Evolutionary conservation across 2,888 invertebrate genomes (phyloP), one percentile per base, ranked within the genome.

Genomic region (Thelaira solivaga): DNA sequence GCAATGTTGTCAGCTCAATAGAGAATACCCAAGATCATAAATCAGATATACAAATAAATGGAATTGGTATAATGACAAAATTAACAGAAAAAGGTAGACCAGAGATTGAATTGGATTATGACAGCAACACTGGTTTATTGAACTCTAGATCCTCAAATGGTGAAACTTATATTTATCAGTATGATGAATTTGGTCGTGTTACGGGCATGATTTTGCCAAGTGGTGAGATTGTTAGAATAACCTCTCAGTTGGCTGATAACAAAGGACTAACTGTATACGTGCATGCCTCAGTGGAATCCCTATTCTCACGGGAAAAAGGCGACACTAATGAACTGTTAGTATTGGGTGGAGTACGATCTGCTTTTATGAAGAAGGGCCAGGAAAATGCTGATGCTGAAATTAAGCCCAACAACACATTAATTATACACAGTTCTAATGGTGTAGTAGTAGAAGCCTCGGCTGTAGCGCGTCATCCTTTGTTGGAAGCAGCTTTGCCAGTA

Each of bases 11-110:
- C 7, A 97, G 96, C 86, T 96, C 97, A 3, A 97, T 97, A 84
- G 97, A 97, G 90, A 97, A 97, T 85, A 96, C 96, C 8, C 96
- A 96, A 89, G 96, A 97, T 86, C 96, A 96, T 87, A 97, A 97
- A 89, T 94, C 96, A 7, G 95, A 96, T 86, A 90, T 98, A 73
- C 95, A 95, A 88, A 96, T 98, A 89, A 97, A 97, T 80, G 97
- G 97, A 75, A 95, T 97, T 83, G 97, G 97, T 43, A 95, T 96
- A 85, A 92, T 98, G 83, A 95, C 96, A 43, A 95, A 94, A 88
- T 92, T 97, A 83, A 93, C 94, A 18, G 96, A 97, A 85, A 96
- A 96, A 84, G 97, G 97, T 72, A 93, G 95, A 82, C 93, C 95
- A 24, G 96, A 96, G 87, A 95, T 96, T 76, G 94, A 95, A 87